These are phyloP conservation scores for Pseudorectes ferrugineus DNA, from an alignment of 2,113 vertebrate species.

Conservation along the genomic window DNA sequence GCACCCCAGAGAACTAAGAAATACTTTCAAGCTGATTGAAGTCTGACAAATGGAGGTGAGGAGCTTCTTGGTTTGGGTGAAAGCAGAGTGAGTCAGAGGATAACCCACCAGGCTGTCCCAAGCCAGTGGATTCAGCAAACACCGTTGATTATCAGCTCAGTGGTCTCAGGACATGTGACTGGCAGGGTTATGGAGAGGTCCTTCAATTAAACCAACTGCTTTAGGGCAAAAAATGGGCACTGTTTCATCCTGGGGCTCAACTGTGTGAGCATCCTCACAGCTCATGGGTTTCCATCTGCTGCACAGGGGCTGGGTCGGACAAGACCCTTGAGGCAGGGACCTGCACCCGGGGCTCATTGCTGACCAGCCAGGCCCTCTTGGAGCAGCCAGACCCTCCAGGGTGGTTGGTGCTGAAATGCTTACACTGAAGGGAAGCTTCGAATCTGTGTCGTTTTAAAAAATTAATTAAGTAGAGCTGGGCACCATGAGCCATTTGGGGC, in stretches of 20 bases:
- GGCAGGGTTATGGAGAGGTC: background rate
- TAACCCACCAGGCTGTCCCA: background rate
- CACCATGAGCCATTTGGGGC: background rate
- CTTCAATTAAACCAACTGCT: background rate
- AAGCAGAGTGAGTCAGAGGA: background rate
- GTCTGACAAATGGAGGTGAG: background rate
- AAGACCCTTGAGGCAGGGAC: background rate
- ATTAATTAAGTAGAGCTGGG: background rate
- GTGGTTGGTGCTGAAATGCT: background rate
- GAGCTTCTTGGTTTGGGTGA: background rate
- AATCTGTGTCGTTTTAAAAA: background rate
- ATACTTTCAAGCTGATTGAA: fast-evolving
- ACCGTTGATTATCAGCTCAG: background rate
- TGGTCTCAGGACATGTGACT: background rate
- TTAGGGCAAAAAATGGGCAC: background rate
- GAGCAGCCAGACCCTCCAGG: background rate
- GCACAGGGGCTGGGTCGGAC: background rate
- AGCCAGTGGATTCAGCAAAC: background rate
- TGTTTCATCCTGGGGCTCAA: background rate
- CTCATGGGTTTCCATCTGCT: background rate
- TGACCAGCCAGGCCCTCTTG: background rate
- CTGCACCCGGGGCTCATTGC: background rate
- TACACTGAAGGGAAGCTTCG: background rate
- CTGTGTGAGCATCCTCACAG: background rate
- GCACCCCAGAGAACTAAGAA: background rate